A percentile compares a stretch with the other conserved stretches of the same genome.
These are phyloP conservation scores for Stercorarius parasiticus DNA, from an alignment of 2,113 vertebrate species.

Conservation along the genomic window DNA sequence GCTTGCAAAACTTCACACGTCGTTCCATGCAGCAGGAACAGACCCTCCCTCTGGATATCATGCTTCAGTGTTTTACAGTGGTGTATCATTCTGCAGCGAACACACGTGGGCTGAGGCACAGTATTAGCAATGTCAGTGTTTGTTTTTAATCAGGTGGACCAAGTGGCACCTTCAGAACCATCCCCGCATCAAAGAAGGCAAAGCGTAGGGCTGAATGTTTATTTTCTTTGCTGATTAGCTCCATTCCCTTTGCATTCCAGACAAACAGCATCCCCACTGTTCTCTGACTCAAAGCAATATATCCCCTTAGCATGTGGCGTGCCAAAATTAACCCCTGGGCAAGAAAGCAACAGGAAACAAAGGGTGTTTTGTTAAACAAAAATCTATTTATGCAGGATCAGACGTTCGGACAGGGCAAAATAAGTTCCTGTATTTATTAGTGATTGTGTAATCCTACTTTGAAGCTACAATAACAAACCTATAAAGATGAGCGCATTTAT, in stretches of 20 bases:
- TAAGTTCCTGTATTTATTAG: neutral
- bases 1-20: neutral
- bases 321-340: slow-evolving; percentile 2
- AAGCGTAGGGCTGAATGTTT: neutral
- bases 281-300: slow-evolving; percentile 7
- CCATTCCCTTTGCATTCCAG: neutral
- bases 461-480: neutral
- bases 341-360: neutral
- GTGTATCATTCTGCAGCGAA: neutral
- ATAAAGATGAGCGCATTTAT: neutral
- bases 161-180: neutral
- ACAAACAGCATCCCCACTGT: neutral
- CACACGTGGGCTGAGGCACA: neutral
- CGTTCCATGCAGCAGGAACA: neutral
- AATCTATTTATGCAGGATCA: neutral
- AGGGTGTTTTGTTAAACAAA: neutral
- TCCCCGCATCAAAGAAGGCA: neutral
- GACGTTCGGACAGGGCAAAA: neutral
- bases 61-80: neutral
- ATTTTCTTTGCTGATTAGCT: neutral
- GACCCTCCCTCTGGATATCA: neutral
- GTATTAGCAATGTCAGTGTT: neutral
- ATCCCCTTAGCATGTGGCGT: neutral
- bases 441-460: neutral
- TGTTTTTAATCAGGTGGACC: neutral